These are phyloP conservation scores for Tetropium fuscum DNA, from an alignment of 2,888 invertebrate genomes.

Conservation along the genomic window DNA sequence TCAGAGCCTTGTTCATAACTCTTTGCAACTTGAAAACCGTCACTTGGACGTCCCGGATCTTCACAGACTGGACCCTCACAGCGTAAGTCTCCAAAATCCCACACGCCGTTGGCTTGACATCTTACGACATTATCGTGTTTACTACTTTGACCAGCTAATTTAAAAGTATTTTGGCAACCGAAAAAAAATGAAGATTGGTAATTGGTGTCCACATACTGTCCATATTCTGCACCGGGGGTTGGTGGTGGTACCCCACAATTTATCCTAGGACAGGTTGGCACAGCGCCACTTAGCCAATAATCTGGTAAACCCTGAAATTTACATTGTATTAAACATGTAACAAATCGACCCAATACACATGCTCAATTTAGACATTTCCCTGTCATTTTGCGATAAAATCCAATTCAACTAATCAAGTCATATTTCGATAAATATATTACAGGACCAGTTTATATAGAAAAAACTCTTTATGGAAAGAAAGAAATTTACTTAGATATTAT, in stretches of 20 bases:
- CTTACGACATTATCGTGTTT: constrained; percentile 92
- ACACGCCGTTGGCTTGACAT: constrained; percentile 92
- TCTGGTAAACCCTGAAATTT: constrained; percentile 79
- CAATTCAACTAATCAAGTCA: too few relatives aligned
- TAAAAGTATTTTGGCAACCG: constrained; percentile 96
- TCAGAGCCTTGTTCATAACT: constrained; percentile 92
- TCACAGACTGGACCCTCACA: constrained; percentile 98
- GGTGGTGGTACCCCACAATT: constrained; percentile 94
- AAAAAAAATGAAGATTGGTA: constrained; percentile 96
- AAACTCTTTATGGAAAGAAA: too few relatives aligned
- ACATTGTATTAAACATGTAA: background rate
- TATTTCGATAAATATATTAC: too few relatives aligned
- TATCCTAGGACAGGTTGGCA: constrained; percentile 87
- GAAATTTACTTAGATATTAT: too few relatives aligned
- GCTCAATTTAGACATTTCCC: too few relatives aligned
- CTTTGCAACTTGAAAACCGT: constrained; percentile 87
- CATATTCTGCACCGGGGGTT: constrained; percentile 94
- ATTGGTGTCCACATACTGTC: constrained; percentile 87
- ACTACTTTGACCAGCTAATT: constrained; percentile 91
- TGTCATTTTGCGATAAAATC: too few relatives aligned
- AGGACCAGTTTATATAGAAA: too few relatives aligned
- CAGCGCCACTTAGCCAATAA: constrained; percentile 90
- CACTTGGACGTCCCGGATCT: constrained; percentile 94
- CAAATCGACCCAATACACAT: too few relatives aligned
- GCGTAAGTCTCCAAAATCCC: constrained; percentile 96